Percentiles rank a stretch among this genome's conserved stretches.
Evolutionary conservation across 1,140 invertebrate species (phyloP).

Genomic region (Drosophila subpulchrella): DNA sequence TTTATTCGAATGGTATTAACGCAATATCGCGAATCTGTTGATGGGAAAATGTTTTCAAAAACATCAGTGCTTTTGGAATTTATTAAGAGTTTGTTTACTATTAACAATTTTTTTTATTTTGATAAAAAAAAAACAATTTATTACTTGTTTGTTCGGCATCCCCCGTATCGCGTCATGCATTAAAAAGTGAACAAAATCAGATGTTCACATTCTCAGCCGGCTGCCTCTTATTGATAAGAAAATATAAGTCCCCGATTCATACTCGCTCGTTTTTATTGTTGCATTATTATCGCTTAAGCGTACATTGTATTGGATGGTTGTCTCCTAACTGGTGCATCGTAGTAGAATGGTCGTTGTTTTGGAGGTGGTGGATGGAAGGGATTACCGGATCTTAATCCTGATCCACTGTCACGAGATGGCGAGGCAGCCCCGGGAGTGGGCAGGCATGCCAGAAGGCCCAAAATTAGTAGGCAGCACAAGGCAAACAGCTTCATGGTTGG

Average conservation of each 20-base stretch:
- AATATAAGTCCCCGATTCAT: background rate
- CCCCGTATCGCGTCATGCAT: background rate
- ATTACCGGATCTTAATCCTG: slow-evolving; percentile 19
- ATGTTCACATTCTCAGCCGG: background rate
- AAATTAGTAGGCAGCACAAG: slow-evolving; percentile 37
- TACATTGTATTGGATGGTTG: slow-evolving; percentile 54
- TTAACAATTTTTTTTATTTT: no score
- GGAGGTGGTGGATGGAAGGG: slow-evolving; percentile 11
- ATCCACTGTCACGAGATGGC: slow-evolving; percentile 57
- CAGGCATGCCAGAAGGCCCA: slow-evolving; percentile 40
- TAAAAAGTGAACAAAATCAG: background rate
- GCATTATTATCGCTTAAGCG: slow-evolving; percentile 36
- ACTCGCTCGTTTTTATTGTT: slow-evolving; percentile 11
- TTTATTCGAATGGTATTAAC: no score
- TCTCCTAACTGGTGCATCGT: slow-evolving; percentile 49
- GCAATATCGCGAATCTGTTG: no score
- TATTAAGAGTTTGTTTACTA: no score
- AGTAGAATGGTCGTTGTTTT: slow-evolving; percentile 39
- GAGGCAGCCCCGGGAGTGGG: slow-evolving; percentile 4
- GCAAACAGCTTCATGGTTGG: slow-evolving; percentile 52
- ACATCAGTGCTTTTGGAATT: no score
- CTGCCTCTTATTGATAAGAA: slow-evolving; percentile 8
- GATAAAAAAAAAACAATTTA: no score
- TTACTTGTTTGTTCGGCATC: no score
- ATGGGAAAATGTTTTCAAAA: no score